A percentile compares a stretch with the other conserved stretches of the same genome.
phyloP scores from a whole-genome alignment of 1,140 invertebrate genomes.

The Hyles vespertilio region DNA sequence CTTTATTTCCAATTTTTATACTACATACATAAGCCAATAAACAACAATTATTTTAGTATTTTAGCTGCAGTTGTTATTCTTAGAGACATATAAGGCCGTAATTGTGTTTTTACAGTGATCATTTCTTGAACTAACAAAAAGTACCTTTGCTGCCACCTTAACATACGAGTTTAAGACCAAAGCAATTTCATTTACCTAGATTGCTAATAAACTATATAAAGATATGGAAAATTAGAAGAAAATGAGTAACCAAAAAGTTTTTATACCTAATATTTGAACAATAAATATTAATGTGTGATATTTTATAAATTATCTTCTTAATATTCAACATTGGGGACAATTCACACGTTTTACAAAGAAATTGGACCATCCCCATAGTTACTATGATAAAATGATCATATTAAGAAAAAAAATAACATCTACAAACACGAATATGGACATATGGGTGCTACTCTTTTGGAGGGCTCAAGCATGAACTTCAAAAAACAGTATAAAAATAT shows the following conservation, averaged over 20 bases:
- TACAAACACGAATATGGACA: conserved; percentile 45
- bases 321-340: background rate
- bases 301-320: conserved; percentile 10
- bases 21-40: background rate
- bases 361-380: conserved; percentile 50
- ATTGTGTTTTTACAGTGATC: no score
- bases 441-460: conserved; percentile 37
- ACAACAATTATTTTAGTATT: conserved; percentile 1
- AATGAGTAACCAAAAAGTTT: no score
- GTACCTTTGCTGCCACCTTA: no score
- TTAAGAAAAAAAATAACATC: conserved; percentile 40
- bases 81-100: no score
- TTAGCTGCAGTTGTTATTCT: no score
- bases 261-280: background rate
- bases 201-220: no score
- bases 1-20: conserved; percentile 7
- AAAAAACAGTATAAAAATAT: conserved; percentile 68
- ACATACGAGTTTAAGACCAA: no score
- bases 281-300: background rate
- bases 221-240: no score
- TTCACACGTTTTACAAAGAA: conserved; percentile 15
- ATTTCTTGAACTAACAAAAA: no score
- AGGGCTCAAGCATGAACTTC: conserved; percentile 37
- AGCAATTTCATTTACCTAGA: no score
- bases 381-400: conserved; percentile 36